These are phyloP conservation scores for Globodera rostochiensis DNA, from an alignment of 1,140 invertebrate genomes.

Conservation along the genomic window DNA sequence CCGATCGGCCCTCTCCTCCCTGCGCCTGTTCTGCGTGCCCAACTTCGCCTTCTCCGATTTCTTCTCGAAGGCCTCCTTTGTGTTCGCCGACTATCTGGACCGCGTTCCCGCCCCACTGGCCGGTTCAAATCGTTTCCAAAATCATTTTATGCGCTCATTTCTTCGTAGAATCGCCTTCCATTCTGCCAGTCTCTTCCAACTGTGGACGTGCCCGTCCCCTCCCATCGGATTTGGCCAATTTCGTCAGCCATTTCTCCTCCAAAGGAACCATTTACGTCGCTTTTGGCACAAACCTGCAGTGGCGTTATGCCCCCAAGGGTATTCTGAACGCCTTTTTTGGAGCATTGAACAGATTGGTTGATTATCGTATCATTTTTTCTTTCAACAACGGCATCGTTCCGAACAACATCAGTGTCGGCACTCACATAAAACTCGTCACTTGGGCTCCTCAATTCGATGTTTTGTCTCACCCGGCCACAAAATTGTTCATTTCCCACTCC, in stretches of 20 bases:
- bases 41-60: too few species aligned
- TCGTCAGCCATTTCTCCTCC: conserved; percentile 25
- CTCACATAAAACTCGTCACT: conserved; percentile 35
- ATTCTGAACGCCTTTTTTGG: conserved; percentile 41
- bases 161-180: too few species aligned
- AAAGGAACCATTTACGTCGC: conserved; percentile 48
- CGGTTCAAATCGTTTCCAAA: too few species aligned
- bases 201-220: too few species aligned
- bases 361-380: conserved; percentile 40
- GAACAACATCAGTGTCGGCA: conserved; percentile 24
- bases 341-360: conserved; percentile 29
- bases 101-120: too few species aligned
- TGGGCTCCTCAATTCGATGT: conserved; percentile 50
- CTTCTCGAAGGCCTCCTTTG: too few species aligned
- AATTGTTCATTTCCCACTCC: conserved; percentile 21
- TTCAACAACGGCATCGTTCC: conserved; percentile 39
- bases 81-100: too few species aligned
- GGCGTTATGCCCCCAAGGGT: conserved; percentile 30
- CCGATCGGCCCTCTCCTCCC: too few species aligned
- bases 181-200: too few species aligned
- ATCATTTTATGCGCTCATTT: too few species aligned
- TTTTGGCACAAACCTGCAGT: conserved; percentile 37
- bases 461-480: conserved; percentile 26
- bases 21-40: too few species aligned
- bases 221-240: too few species aligned